Evolutionary conservation across 1,140 invertebrate genomes (phyloP).

Genomic region (Rhopalosiphum padi): DNA sequence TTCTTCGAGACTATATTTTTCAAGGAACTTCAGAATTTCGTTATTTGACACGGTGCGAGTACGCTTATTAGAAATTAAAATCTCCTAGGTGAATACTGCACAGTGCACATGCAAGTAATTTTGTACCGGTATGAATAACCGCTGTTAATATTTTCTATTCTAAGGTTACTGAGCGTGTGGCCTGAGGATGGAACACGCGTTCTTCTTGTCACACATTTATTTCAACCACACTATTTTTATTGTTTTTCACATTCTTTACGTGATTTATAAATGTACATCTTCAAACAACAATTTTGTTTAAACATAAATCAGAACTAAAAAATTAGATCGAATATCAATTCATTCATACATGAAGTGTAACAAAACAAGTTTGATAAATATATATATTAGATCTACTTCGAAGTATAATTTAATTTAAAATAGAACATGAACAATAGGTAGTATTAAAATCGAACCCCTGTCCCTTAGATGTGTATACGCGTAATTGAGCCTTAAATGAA

Average conservation of each 20-base stretch:
- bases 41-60: slow-evolving; percentile 45
- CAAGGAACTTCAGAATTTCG: slow-evolving; percentile 70
- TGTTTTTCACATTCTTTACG: not conserved
- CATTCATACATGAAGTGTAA: not conserved
- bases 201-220: not conserved
- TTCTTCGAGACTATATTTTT: not conserved
- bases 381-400: not conserved
- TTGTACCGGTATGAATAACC: not conserved
- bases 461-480: too few relatives aligned
- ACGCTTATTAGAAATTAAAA: slow-evolving; percentile 27
- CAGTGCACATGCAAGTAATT: not conserved
- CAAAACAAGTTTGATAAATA: not conserved
- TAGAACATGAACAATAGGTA: not conserved
- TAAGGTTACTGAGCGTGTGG: not conserved
- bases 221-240: not conserved
- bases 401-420: not conserved
- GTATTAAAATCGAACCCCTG: not conserved
- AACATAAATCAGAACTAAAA: not conserved
- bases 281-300: too few relatives aligned
- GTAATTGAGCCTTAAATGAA: too few relatives aligned
- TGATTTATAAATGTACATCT: not conserved
- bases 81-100: not conserved
- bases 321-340: not conserved
- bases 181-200: not conserved
- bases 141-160: not conserved